Conservation (phyloP, 1,140 invertebrate genomes). For the Caenorhabditis briggsae region DNA sequence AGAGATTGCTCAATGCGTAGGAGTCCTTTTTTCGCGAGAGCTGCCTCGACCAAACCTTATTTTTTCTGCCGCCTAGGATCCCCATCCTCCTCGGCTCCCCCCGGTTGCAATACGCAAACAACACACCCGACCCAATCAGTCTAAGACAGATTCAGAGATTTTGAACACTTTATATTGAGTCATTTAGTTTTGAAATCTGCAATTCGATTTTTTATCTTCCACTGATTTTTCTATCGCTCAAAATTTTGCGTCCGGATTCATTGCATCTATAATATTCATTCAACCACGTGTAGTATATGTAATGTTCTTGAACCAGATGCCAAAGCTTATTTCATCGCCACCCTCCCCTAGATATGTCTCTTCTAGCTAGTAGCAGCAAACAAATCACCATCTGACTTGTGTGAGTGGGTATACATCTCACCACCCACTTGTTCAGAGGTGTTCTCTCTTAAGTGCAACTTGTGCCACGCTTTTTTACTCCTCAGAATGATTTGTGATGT, state of each 20-base stretch:
- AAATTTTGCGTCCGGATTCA: background rate
- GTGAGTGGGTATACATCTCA: background rate
- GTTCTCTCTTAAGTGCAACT: constrained; percentile 12
- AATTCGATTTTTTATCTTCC: no score
- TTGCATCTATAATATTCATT: constrained; percentile 11
- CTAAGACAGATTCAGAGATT: background rate
- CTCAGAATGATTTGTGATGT: background rate
- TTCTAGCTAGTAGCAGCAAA: constrained; percentile 1
- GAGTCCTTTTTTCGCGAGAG: constrained; percentile 2
- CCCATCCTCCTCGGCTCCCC: background rate
- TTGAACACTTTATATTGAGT: no score
- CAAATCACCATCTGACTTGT: constrained; percentile 54
- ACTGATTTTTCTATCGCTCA: no score
- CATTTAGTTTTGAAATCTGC: no score
- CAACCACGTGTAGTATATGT: constrained; percentile 18
- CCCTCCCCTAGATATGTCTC: background rate
- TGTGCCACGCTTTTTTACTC: background rate
- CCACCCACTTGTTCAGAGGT: background rate
- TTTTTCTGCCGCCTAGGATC: constrained; percentile 12
- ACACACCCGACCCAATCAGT: constrained; percentile 17
- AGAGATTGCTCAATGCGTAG: constrained; percentile 47
- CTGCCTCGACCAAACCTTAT: constrained; percentile 19
- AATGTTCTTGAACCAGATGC: constrained; percentile 42
- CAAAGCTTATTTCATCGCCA: background rate
- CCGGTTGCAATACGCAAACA: constrained; percentile 30